These are phyloP conservation scores for Epizoanthus fatuus DNA, from an alignment of 92 coral and sea anemone species.

Conservation along the genomic window DNA sequence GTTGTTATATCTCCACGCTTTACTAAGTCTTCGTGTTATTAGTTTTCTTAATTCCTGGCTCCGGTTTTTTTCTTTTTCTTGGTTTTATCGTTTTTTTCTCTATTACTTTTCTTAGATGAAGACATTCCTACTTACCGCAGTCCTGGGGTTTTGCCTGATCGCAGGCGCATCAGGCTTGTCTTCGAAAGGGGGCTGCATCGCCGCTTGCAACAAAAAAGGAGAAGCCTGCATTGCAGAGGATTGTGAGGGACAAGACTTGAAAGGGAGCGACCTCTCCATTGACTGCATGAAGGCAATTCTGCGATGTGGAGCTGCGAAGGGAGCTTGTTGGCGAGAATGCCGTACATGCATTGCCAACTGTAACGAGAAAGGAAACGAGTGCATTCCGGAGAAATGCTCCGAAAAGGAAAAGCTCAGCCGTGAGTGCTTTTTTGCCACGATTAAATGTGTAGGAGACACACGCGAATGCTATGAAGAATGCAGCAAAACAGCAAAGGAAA, in stretches of 20 bases:
- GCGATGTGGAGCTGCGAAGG: not conserved
- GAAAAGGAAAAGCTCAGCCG: not conserved
- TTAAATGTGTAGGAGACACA: not conserved
- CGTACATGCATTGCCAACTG: not conserved
- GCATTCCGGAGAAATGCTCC: not conserved
- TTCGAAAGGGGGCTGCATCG: not conserved
- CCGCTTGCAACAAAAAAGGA: not conserved
- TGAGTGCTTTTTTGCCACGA: not conserved
- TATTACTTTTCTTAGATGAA: not conserved
- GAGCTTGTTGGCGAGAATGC: not conserved
- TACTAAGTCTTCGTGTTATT: too few species aligned
- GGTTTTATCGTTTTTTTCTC: not conserved
- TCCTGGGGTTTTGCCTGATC: slow-evolving; percentile 2
- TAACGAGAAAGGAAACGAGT: not conserved
- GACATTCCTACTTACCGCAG: not conserved
- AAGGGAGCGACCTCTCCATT: not conserved
- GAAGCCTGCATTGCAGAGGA: not conserved
- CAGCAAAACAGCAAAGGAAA: too few species aligned
- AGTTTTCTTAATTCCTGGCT: too few species aligned
- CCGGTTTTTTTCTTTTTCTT: not conserved
- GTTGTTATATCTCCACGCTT: too few species aligned
- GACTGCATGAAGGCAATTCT: too few species aligned
- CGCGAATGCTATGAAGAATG: too few species aligned
- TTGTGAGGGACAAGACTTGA: not conserved
- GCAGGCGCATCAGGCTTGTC: not conserved